Conservation (phyloP, 2,113 vertebrate species). For the Phoxinus phoxinus region DNA sequence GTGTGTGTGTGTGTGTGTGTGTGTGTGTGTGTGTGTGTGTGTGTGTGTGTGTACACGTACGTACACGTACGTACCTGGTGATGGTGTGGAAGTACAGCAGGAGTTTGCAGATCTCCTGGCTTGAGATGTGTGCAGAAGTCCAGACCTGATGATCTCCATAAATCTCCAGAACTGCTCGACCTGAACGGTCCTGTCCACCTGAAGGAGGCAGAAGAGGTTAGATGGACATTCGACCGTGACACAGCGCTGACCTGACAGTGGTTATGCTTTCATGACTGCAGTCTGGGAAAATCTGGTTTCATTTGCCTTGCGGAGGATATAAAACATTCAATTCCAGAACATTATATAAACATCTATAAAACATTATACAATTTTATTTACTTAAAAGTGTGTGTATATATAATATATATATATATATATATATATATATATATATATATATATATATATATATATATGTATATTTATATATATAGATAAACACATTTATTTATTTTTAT, state of each 20-base stretch:
- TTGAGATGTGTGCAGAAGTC: slow-evolving; percentile 75
- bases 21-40: neutral
- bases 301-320: neutral
- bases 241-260: neutral
- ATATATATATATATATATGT: too few species aligned
- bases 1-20: neutral
- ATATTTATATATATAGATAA: too few species aligned
- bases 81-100: slow-evolving; percentile 83
- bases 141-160: slow-evolving; percentile 78
- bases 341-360: too few species aligned
- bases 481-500: too few species aligned
- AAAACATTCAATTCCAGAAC: neutral
- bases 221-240: neutral
- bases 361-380: too few species aligned
- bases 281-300: neutral
- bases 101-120: slow-evolving; percentile 76
- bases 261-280: neutral
- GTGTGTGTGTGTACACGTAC: too few species aligned
- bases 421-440: too few species aligned
- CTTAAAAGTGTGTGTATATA: too few species aligned
- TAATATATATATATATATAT: too few species aligned
- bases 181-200: slow-evolving; percentile 85
- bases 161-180: slow-evolving; percentile 84
- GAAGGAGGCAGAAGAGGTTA: slow-evolving; percentile 29
- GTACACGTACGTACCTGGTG: slow-evolving; percentile 86